Percentiles rank a stretch among this genome's conserved stretches.
Evolutionary conservation across 1,140 invertebrate genomes (phyloP).

Genomic region (Akabosia matsudoensis): DNA sequence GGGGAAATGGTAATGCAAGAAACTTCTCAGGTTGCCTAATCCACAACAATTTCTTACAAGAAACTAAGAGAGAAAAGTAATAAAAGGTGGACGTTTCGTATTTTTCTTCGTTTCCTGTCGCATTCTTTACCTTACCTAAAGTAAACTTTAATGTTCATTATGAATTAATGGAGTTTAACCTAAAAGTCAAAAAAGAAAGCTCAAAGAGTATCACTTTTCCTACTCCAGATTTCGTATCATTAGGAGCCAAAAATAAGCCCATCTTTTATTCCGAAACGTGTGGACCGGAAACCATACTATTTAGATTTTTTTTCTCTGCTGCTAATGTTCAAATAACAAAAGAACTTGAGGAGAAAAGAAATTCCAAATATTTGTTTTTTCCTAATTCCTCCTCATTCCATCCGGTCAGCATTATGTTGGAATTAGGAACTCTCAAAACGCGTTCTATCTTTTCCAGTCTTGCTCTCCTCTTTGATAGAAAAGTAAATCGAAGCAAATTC

Average conservation of each 20-base stretch:
- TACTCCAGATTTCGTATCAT: too few species aligned
- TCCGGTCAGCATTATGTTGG: not conserved
- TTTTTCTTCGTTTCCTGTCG: not conserved
- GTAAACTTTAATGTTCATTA: not conserved
- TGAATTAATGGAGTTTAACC: not conserved
- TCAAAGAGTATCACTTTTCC: not conserved
- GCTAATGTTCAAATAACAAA: too few species aligned
- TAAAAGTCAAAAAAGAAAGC: not conserved
- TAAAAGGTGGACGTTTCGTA: not conserved
- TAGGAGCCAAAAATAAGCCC: too few species aligned
- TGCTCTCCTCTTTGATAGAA: too few species aligned
- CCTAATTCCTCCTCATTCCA: not conserved
- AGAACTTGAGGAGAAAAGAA: not conserved
- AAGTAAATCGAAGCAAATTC: too few species aligned
- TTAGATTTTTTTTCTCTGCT: too few species aligned
- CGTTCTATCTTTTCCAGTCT: not conserved
- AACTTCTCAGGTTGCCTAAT: too few species aligned
- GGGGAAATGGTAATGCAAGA: too few species aligned
- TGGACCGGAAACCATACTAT: too few species aligned
- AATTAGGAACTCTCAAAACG: not conserved
- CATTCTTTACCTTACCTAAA: not conserved
- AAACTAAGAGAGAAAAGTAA: not conserved
- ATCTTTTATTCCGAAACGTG: too few species aligned
- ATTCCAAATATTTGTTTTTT: slow-evolving; percentile 17
- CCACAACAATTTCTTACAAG: too few species aligned